Conservation (phyloP, 2,888 invertebrate genomes). For the Limnephilus auricula region DNA sequence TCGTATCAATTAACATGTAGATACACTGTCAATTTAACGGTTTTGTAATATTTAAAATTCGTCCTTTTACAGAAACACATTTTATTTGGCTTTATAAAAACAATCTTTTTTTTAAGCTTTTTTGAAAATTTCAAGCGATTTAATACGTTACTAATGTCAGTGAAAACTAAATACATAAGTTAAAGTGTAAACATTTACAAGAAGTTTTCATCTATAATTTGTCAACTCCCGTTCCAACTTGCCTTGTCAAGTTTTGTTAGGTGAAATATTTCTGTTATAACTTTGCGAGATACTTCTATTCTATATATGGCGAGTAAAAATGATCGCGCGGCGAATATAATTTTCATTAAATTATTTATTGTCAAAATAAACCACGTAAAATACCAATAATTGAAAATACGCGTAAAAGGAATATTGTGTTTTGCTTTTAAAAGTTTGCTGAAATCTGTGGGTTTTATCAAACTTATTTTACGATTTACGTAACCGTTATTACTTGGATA, state of each 20-base stretch:
- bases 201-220: neutral
- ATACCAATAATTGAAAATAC: neutral
- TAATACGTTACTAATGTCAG: neutral
- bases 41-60: neutral
- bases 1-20: neutral
- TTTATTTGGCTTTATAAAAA: neutral
- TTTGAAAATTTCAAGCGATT: neutral
- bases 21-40: neutral
- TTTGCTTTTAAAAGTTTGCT: slow-evolving; percentile 8
- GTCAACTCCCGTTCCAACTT: neutral
- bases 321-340: neutral
- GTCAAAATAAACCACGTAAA: neutral
- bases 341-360: neutral
- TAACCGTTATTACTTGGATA: slow-evolving; percentile 35
- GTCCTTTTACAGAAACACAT: neutral
- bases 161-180: neutral
- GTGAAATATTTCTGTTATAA: neutral
- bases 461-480: slow-evolving; percentile 28
- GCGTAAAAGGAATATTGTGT: slow-evolving; percentile 10
- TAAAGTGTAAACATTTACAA: neutral
- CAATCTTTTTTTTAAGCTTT: neutral
- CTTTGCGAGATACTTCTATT: too few relatives aligned
- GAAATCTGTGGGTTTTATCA: neutral
- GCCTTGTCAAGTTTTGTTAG: neutral
- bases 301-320: neutral